Evolutionary conservation across 2,888 invertebrate species (phyloP).

Genomic region (Phortica okadai): DNA sequence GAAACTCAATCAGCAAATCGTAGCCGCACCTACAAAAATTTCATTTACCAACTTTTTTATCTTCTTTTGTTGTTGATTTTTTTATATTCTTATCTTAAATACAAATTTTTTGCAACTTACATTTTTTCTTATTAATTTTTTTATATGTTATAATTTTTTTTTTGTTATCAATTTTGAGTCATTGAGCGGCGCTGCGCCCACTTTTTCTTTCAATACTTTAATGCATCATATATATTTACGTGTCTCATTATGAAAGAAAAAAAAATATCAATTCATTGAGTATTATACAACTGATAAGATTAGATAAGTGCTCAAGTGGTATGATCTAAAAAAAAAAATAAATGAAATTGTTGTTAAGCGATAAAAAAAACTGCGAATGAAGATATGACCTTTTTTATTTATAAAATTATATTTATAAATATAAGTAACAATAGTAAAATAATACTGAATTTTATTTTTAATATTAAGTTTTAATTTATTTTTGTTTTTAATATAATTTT

Average conservation of each 20-base stretch:
- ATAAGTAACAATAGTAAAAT: not conserved
- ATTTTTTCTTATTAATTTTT: constrained; percentile 1
- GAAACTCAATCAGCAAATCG: too few relatives aligned
- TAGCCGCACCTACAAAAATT: too few relatives aligned
- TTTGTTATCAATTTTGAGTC: not conserved
- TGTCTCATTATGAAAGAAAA: not conserved
- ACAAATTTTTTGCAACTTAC: not conserved
- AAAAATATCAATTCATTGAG: not conserved
- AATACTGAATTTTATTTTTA: not conserved
- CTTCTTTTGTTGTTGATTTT: not conserved
- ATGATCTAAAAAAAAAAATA: not conserved
- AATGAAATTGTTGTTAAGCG: not conserved
- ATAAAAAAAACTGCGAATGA: not conserved
- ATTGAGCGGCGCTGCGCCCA: constrained; percentile 6
- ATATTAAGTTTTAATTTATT: constrained; percentile 15
- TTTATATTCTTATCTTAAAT: not conserved
- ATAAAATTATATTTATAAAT: not conserved
- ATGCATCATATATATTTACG: not conserved
- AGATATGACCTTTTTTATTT: not conserved
- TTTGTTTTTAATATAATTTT: not conserved
- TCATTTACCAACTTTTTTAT: too few relatives aligned
- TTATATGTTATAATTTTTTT: not conserved
- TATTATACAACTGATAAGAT: constrained; percentile 19
- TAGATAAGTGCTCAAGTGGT: constrained; percentile 3
- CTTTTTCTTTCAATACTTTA: not conserved